phyloP scores from a whole-genome alignment of 2,888 invertebrate species.

The Diplazon laetatorius region DNA sequence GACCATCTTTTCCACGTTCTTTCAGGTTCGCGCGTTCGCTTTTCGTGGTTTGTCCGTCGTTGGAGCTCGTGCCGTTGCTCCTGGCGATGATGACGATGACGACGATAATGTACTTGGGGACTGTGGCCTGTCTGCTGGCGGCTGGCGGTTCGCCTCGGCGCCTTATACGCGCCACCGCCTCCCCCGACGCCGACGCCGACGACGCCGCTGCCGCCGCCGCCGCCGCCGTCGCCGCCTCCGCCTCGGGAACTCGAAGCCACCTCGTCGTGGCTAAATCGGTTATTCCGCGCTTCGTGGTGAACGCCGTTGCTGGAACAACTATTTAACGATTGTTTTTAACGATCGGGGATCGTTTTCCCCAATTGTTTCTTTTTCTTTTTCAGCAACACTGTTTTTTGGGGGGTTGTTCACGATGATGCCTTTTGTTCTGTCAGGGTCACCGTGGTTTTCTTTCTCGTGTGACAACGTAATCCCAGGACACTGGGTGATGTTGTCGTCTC shows the following conservation, averaged over 20 bases:
- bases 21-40: conserved; percentile 54
- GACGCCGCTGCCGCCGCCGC: conserved; percentile 65
- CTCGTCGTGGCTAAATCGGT: conserved; percentile 73
- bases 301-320: conserved; percentile 71
- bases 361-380: conserved; percentile 50
- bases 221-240: conserved; percentile 66
- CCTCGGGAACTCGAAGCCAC: conserved; percentile 66
- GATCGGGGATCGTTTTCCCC: no score
- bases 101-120: no score
- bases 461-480: no score
- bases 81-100: conserved; percentile 34
- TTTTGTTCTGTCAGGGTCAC: background rate
- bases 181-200: conserved; percentile 65
- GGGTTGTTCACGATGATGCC: no score
- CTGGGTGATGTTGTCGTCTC: no score
- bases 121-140: conserved; percentile 62
- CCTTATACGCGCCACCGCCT: conserved; percentile 59
- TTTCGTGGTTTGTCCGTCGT: conserved; percentile 5
- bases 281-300: conserved; percentile 73
- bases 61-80: background rate
- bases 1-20: conserved; percentile 85
- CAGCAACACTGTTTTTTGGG: background rate
- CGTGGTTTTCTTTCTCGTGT: no score
- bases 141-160: conserved; percentile 62
- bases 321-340: conserved; percentile 47